Evolutionary conservation across 2,113 vertebrate species (phyloP).

Genomic region (Chelonoidis abingdonii): DNA sequence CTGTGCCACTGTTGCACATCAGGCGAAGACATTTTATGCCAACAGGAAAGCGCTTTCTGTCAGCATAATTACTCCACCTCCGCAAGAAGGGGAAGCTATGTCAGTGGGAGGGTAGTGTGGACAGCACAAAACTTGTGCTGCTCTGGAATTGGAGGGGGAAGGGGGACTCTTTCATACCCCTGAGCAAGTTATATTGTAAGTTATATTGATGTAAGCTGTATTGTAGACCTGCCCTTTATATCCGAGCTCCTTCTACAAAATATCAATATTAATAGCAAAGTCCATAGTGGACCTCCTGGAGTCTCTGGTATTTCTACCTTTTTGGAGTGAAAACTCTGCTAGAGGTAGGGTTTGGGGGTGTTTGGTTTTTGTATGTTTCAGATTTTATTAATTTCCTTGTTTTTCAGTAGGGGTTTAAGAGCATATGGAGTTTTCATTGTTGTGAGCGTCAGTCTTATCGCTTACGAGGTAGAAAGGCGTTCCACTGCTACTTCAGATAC

Average conservation of each 20-base stretch:
- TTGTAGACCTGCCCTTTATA: too few species aligned
- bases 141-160: too few species aligned
- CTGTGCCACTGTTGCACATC: too few species aligned
- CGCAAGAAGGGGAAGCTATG: background rate
- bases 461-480: background rate
- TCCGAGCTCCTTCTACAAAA: background rate
- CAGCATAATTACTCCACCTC: background rate
- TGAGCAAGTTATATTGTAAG: too few species aligned
- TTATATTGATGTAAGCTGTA: too few species aligned
- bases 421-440: background rate
- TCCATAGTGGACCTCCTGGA: background rate
- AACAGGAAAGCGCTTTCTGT: too few species aligned
- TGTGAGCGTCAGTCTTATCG: background rate
- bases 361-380: fast-evolving
- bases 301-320: background rate
- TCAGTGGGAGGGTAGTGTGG: background rate
- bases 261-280: background rate
- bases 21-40: too few species aligned
- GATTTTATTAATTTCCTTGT: background rate
- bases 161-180: too few species aligned
- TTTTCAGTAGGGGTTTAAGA: background rate
- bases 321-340: background rate
- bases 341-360: background rate
- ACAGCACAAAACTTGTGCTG: too few species aligned
- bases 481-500: background rate